A percentile compares a stretch with the other conserved stretches of the same genome.
Evolutionary conservation across 2,888 invertebrate species (phyloP).

Genomic region (Incurvaria masculella): DNA sequence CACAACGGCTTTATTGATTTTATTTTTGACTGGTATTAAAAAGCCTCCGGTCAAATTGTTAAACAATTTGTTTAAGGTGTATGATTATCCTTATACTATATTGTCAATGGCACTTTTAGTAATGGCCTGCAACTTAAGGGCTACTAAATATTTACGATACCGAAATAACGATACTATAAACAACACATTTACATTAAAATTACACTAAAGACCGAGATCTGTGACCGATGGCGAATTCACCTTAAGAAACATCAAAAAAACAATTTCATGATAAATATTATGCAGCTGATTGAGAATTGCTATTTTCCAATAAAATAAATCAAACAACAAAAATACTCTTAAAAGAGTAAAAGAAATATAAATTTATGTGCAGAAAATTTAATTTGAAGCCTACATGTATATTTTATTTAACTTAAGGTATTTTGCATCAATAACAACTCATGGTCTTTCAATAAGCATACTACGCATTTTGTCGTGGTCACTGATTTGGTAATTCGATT

Average conservation of each 20-base stretch:
- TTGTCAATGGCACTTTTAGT: constrained; percentile 53
- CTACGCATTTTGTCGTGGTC: constrained; percentile 42
- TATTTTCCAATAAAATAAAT: no score
- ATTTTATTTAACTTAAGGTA: constrained; percentile 8
- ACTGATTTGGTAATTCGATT: constrained; percentile 52
- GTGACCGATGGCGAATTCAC: no score
- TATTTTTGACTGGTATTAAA: no score
- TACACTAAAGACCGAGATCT: no score
- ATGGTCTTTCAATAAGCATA: constrained; percentile 21
- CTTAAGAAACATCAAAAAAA: no score
- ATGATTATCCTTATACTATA: constrained; percentile 17
- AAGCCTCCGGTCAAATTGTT: background rate
- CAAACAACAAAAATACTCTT: no score
- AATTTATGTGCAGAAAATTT: no score
- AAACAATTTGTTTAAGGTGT: background rate
- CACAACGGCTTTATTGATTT: no score
- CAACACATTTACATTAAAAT: background rate
- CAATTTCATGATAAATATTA: no score
- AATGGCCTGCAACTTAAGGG: constrained; percentile 56
- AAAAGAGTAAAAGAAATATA: no score
- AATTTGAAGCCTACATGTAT: no score
- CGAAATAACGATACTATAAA: background rate
- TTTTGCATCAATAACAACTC: background rate
- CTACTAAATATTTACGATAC: constrained; percentile 46
- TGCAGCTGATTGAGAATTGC: no score